Evolutionary conservation across 2,797 vertebrate genomes (phyloP).

Genomic region (Falco rusticolus): DNA sequence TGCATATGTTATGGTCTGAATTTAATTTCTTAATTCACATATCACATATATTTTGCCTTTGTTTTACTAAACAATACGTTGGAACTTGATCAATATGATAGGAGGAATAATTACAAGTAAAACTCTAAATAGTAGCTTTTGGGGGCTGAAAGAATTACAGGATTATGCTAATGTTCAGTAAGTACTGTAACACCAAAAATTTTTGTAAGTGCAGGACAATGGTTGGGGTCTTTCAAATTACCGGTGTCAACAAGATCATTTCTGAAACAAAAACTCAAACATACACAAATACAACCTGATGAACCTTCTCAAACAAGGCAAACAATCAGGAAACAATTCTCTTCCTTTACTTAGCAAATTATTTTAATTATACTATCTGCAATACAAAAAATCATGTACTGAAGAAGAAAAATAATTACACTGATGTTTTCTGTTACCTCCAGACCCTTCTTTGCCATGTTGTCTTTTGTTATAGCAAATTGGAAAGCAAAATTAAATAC

Average conservation of each 20-base stretch:
- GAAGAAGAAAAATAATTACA: neutral
- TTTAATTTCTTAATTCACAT: constrained; percentile 36
- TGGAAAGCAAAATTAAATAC: constrained; percentile 6
- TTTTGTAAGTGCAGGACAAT: neutral
- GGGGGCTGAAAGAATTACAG: neutral
- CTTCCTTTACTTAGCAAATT: neutral
- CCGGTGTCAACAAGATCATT: neutral
- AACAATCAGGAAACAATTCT: neutral
- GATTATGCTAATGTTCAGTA: neutral
- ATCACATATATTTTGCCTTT: neutral
- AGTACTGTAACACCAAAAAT: neutral
- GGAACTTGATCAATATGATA: neutral
- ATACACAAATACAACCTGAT: neutral
- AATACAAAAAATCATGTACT: neutral
- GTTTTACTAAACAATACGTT: neutral
- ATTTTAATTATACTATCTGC: neutral
- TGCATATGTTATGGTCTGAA: neutral
- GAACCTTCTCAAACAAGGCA: neutral
- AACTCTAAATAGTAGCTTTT: neutral
- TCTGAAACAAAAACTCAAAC: neutral
- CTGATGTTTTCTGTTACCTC: neutral
- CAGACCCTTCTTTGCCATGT: neutral
- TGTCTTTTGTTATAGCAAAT: neutral
- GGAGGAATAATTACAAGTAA: neutral
- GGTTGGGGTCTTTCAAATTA: neutral